Evolutionary conservation across 2,113 vertebrate species (phyloP).

Genomic region (Halcyon malimbica): DNA sequence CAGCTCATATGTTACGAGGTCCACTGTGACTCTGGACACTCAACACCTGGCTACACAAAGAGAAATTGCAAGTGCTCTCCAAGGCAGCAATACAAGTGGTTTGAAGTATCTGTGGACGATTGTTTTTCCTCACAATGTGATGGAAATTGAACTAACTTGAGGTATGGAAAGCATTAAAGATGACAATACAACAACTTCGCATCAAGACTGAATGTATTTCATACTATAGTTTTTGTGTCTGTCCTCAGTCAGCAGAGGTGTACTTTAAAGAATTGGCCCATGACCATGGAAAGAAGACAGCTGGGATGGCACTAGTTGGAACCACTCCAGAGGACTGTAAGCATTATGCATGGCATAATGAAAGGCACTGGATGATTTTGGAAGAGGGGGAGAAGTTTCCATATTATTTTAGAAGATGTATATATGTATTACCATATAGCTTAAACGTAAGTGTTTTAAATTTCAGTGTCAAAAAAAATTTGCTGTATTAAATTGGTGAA

Average conservation of each 20-base stretch:
- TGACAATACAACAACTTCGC: background rate
- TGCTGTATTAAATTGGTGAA: background rate
- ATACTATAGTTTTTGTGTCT: constrained; percentile 56
- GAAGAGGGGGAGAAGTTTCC: constrained; percentile 60
- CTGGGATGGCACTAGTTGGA: constrained; percentile 73
- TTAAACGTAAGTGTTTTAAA: background rate
- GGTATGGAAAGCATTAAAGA: constrained; percentile 74
- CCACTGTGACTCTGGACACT: constrained; percentile 78
- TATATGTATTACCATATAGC: background rate
- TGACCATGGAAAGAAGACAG: constrained; percentile 36
- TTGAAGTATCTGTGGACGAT: constrained; percentile 78
- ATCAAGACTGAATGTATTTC: constrained; percentile 22
- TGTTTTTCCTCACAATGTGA: constrained; percentile 73
- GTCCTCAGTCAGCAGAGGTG: constrained; percentile 64
- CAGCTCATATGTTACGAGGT: constrained; percentile 79
- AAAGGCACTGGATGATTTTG: constrained; percentile 75
- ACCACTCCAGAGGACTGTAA: constrained; percentile 75
- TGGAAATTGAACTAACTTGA: constrained; percentile 77
- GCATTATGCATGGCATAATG: constrained; percentile 70
- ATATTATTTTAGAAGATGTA: constrained; percentile 58
- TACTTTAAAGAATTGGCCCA: constrained; percentile 69
- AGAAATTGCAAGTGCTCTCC: constrained; percentile 59
- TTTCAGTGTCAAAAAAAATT: background rate
- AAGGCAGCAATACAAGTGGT: constrained; percentile 63
- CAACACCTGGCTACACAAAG: constrained; percentile 69